Conservation (phyloP, 2,113 vertebrate genomes). For the Pachypanchax playfairii region DNA sequence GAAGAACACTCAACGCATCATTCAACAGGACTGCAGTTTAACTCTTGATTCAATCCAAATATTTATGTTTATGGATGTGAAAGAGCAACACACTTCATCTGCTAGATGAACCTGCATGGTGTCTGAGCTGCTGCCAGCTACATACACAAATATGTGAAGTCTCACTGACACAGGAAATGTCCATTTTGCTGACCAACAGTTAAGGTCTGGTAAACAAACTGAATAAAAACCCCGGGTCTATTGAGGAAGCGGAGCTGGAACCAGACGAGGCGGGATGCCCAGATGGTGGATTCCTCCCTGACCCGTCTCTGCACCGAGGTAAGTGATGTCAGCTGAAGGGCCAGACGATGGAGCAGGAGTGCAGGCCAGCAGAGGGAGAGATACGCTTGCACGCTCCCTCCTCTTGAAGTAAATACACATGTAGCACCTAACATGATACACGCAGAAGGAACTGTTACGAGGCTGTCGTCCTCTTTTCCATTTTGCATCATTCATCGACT, state of each 20-base stretch:
- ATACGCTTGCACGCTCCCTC: conserved; percentile 33
- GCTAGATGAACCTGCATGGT: too few species aligned
- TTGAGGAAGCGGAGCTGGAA: conserved; percentile 6
- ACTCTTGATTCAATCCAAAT: too few species aligned
- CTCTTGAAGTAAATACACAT: conserved; percentile 48
- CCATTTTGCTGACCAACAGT: conserved; percentile 50
- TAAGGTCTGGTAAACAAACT: conserved; percentile 44
- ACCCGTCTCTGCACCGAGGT: conserved; percentile 22
- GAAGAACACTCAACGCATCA: too few species aligned
- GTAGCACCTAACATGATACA: conserved; percentile 33
- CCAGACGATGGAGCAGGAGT: conserved; percentile 7
- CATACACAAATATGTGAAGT: conserved; percentile 14
- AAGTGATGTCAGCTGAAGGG: conserved; percentile 23
- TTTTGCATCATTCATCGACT: conserved; percentile 62
- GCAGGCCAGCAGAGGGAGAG: conserved; percentile 7
- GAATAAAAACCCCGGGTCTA: conserved; percentile 11
- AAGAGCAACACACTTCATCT: too few species aligned
- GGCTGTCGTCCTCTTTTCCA: conserved; percentile 41
- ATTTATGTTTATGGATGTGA: too few species aligned
- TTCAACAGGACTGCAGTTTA: too few species aligned
- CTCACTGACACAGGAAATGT: conserved; percentile 43
- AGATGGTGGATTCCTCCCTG: conserved; percentile 27
- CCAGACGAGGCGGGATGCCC: conserved; percentile 11
- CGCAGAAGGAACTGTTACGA: conserved; percentile 35
- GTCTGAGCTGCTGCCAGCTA: conserved; percentile 44